Conservation (phyloP, 2,888 invertebrate genomes). For the Xestobium rufovillosum region DNA sequence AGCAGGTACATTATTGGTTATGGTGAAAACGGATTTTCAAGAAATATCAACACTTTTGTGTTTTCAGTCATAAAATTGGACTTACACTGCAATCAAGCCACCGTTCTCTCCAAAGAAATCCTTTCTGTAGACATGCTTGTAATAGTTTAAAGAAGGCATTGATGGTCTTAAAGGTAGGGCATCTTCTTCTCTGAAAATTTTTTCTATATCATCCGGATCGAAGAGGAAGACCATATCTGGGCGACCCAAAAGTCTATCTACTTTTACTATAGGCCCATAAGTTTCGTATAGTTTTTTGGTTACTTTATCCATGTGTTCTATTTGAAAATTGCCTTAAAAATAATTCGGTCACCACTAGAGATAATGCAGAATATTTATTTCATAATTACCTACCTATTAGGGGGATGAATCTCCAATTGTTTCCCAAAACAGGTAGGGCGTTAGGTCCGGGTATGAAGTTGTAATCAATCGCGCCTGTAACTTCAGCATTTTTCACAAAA, state of each 20-base stretch:
- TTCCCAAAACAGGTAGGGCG: slow-evolving; percentile 53
- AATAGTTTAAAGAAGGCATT: slow-evolving; percentile 68
- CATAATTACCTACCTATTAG: slow-evolving; percentile 55
- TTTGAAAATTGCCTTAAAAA: slow-evolving; percentile 52
- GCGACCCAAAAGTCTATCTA: slow-evolving; percentile 58
- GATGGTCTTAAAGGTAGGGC: slow-evolving; percentile 62
- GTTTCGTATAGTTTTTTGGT: slow-evolving; percentile 51
- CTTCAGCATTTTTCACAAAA: too few relatives aligned
- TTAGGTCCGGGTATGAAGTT: slow-evolving; percentile 57
- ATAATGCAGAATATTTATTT: too few relatives aligned
- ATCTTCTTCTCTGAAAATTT: slow-evolving; percentile 62
- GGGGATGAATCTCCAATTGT: slow-evolving; percentile 56
- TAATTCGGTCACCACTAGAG: too few relatives aligned
- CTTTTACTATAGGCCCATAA: slow-evolving; percentile 62
- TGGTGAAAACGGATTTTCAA: too few relatives aligned
- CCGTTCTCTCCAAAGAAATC: slow-evolving; percentile 61
- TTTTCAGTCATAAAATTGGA: too few relatives aligned
- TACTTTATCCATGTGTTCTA: slow-evolving; percentile 60
- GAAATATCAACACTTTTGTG: too few relatives aligned
- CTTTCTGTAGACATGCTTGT: slow-evolving; percentile 60
- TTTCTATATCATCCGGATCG: slow-evolving; percentile 62
- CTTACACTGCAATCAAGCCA: slow-evolving; percentile 70
- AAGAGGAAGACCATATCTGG: slow-evolving; percentile 69
- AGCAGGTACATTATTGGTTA: too few relatives aligned
- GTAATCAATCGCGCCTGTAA: too few relatives aligned